Evolutionary conservation across 2,113 vertebrate species (phyloP).

Genomic region (Saimiri boliviensis): DNA sequence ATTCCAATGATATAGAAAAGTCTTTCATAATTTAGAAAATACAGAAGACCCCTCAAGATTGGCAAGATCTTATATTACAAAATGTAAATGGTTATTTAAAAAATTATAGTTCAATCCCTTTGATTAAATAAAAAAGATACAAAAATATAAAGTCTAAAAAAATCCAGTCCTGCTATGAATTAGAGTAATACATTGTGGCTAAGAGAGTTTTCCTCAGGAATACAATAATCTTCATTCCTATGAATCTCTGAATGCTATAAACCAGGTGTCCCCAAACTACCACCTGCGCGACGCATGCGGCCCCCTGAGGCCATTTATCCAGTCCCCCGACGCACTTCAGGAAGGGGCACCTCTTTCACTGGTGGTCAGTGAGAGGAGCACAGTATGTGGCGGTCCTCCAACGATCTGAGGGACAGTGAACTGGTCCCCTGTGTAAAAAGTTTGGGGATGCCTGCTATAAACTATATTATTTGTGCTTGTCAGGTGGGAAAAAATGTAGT

Average conservation of each 20-base stretch:
- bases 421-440: no score
- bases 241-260: background rate
- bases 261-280: no score
- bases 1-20: background rate
- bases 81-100: background rate
- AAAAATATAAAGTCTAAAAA: background rate
- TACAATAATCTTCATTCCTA: background rate
- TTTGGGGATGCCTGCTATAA: no score
- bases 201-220: background rate
- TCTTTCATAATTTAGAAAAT: background rate
- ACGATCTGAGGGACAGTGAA: no score
- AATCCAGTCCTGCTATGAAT: background rate
- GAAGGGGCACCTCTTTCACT: no score
- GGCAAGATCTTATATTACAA: background rate
- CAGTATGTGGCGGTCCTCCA: no score
- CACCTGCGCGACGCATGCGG: no score
- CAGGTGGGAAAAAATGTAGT: background rate
- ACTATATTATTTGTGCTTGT: background rate
- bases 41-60: background rate
- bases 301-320: no score
- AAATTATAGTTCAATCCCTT: background rate
- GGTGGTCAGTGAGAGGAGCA: no score
- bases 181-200: background rate
- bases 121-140: background rate
- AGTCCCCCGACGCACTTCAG: no score